phyloP scores from a whole-genome alignment of 2,113 vertebrate genomes.

The Psittacus erithacus region DNA sequence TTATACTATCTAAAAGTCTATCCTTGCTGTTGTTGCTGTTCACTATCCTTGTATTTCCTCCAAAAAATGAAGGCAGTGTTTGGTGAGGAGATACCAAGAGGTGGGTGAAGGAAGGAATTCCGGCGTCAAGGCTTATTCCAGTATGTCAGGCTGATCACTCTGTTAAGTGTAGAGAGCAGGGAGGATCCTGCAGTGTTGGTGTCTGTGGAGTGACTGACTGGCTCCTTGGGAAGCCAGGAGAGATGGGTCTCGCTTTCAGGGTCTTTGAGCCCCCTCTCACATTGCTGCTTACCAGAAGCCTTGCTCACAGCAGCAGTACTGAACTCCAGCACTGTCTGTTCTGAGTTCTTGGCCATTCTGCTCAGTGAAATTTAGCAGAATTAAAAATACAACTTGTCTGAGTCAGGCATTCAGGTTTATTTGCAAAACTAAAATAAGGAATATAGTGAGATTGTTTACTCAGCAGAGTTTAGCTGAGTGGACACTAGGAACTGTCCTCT shows the following conservation, averaged over 20 bases:
- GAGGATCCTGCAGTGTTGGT: background rate
- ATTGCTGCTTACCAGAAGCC: background rate
- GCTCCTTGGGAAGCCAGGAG: background rate
- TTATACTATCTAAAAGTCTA: background rate
- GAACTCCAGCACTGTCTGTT: background rate
- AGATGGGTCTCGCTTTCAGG: background rate
- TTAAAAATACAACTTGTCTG: background rate
- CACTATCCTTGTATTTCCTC: background rate
- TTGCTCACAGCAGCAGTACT: background rate
- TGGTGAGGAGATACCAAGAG: background rate
- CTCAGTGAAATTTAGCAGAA: background rate
- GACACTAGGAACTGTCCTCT: background rate
- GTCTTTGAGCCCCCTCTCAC: background rate
- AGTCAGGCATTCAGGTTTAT: background rate
- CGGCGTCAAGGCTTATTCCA: background rate
- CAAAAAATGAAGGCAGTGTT: background rate
- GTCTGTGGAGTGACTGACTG: background rate
- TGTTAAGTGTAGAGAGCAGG: rapidly evolving
- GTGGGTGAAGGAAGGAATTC: background rate
- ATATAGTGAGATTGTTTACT: background rate
- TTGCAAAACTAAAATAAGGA: background rate
- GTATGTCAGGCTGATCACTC: background rate
- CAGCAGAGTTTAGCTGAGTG: background rate
- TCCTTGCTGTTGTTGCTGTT: background rate
- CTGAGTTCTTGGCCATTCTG: background rate